Evolutionary conservation across 1,140 invertebrate genomes (phyloP).

Genomic region (Drosophila biarmipes): DNA sequence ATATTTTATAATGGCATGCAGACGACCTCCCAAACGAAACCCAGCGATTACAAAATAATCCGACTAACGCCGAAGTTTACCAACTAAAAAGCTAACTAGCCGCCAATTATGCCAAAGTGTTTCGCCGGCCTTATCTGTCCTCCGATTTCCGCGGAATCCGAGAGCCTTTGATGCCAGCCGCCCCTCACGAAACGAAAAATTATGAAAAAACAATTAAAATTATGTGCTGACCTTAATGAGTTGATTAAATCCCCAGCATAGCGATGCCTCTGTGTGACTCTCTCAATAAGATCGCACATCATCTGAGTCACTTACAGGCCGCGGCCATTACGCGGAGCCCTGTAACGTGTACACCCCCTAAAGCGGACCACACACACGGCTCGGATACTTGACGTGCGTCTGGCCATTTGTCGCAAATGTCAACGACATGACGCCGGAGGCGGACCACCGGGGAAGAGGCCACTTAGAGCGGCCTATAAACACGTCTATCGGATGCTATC

Average conservation of each 20-base stretch:
- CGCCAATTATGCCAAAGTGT: conserved; percentile 77
- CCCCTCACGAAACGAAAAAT: conserved; percentile 23
- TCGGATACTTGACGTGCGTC: conserved; percentile 72
- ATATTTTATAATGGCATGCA: conserved; percentile 11
- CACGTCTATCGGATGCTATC: conserved; percentile 74
- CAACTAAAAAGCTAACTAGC: conserved; percentile 72
- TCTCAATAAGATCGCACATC: conserved; percentile 9
- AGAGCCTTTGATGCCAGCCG: conserved; percentile 62
- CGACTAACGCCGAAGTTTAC: conserved; percentile 28
- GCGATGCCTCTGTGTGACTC: conserved; percentile 27
- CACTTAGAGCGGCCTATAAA: conserved; percentile 53
- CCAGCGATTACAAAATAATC: conserved; percentile 54
- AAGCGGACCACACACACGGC: conserved; percentile 65
- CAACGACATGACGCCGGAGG: conserved; percentile 76
- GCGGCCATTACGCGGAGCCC: conserved; percentile 48
- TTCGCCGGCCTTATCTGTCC: conserved; percentile 51
- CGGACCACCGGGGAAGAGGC: conserved; percentile 51
- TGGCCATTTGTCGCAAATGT: conserved; percentile 78
- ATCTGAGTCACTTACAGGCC: conserved; percentile 55
- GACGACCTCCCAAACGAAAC: conserved; percentile 39
- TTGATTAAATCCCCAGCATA: conserved; percentile 57
- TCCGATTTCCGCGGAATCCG: conserved; percentile 50
- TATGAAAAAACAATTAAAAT: conserved; percentile 76
- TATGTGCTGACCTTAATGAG: conserved; percentile 74
- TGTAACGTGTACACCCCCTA: conserved; percentile 64